Conservation (phyloP, 2,797 vertebrate species). For the Odontamblyopus rebecca region DNA sequence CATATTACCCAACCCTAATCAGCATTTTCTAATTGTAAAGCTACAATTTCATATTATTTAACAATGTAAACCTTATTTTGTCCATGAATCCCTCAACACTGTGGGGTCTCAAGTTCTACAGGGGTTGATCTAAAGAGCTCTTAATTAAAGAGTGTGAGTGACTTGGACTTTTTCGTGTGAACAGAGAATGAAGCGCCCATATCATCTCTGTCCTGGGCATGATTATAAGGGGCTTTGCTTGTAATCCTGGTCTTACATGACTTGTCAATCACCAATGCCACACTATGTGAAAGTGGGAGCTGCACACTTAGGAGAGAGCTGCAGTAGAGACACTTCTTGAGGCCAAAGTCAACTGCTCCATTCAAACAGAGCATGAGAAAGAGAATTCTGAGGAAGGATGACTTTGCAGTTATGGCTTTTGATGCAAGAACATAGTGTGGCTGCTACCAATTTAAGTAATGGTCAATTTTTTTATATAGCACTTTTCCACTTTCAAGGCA, state of each 20-base stretch:
- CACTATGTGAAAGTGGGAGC: slow-evolving; percentile 20
- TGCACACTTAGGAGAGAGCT: neutral
- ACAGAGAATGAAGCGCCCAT: slow-evolving; percentile 29
- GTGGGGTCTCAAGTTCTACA: slow-evolving; percentile 9
- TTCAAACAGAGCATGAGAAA: neutral
- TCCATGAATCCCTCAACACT: neutral
- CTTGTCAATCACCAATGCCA: slow-evolving; percentile 49
- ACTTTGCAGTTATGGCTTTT: slow-evolving; percentile 18
- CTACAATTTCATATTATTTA: neutral
- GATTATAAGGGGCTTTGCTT: slow-evolving; percentile 58
- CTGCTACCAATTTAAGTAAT: neutral
- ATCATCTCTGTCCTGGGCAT: slow-evolving; percentile 29
- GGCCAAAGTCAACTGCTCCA: slow-evolving; percentile 27
- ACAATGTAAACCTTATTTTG: neutral
- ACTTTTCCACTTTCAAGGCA: no score
- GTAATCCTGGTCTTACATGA: slow-evolving; percentile 56
- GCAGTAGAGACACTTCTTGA: slow-evolving; percentile 13
- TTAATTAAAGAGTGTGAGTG: slow-evolving; percentile 56
- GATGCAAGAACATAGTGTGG: neutral
- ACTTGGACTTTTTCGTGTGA: slow-evolving; percentile 39
- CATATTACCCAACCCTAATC: neutral
- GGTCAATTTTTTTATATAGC: no score
- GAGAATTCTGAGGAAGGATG: neutral
- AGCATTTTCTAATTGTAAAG: slow-evolving; percentile 1
- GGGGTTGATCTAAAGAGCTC: slow-evolving; percentile 25